These are phyloP conservation scores for Drosophila baimaii DNA, from an alignment of 1,140 invertebrate genomes.

Conservation along the genomic window DNA sequence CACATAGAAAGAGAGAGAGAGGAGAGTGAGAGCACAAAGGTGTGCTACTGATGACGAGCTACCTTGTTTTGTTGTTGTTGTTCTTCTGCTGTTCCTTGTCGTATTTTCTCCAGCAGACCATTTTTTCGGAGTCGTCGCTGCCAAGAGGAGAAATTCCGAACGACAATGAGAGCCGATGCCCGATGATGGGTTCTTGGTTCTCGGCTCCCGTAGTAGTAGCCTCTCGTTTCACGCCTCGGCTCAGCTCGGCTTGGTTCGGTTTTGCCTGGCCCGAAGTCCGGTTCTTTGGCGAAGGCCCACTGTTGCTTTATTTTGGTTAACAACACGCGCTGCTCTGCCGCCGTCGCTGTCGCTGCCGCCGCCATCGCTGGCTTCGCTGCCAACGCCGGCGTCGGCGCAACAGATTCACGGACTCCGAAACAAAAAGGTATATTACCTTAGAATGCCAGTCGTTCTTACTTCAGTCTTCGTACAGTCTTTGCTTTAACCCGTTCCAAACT, in stretches of 20 bases:
- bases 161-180: slow-evolving; percentile 28
- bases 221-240: slow-evolving; percentile 29
- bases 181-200: slow-evolving; percentile 13
- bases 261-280: slow-evolving; percentile 43
- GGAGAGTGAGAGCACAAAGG: slow-evolving; percentile 50
- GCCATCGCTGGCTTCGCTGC: slow-evolving; percentile 13
- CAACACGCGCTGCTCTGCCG: slow-evolving; percentile 62
- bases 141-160: slow-evolving; percentile 69
- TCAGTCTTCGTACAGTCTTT: slow-evolving; percentile 85
- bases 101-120: neutral
- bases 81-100: neutral
- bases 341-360: slow-evolving; percentile 8
- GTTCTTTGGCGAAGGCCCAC: slow-evolving; percentile 63
- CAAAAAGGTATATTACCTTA: slow-evolving; percentile 85
- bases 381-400: slow-evolving; percentile 57
- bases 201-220: slow-evolving; percentile 14
- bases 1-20: slow-evolving; percentile 19
- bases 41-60: slow-evolving; percentile 63
- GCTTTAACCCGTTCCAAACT: slow-evolving; percentile 85
- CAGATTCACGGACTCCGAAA: slow-evolving; percentile 84
- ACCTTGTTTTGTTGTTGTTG: neutral
- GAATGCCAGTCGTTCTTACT: slow-evolving; percentile 84
- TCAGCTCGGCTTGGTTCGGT: slow-evolving; percentile 20
- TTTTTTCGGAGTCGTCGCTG: slow-evolving; percentile 66
- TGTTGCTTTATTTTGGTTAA: slow-evolving; percentile 83